Percentiles rank a stretch among this genome's conserved stretches.
Evolutionary conservation across 2,888 invertebrate species (phyloP).

Genomic region (Orthosia incerta): DNA sequence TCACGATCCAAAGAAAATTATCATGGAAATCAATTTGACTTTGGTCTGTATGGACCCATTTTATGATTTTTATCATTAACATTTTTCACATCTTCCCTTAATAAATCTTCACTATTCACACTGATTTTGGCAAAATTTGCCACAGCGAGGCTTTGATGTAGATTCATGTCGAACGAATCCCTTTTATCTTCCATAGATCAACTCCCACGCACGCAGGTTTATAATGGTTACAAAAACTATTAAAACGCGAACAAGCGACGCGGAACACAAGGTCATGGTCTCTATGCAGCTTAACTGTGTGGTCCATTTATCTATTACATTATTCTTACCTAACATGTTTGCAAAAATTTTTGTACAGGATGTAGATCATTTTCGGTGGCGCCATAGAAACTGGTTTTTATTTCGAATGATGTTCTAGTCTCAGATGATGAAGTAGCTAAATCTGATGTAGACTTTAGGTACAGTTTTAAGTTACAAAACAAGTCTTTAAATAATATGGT

Average conservation of each 20-base stretch:
- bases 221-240: slow-evolving; percentile 61
- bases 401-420: not conserved
- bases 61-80: not conserved
- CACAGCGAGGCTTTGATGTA: slow-evolving; percentile 40
- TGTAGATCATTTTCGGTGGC: slow-evolving; percentile 16
- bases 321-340: slow-evolving; percentile 18
- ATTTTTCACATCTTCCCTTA: not conserved
- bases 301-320: slow-evolving; percentile 31
- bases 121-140: slow-evolving; percentile 19
- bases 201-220: slow-evolving; percentile 61
- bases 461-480: not conserved
- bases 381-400: slow-evolving; percentile 4
- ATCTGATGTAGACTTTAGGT: not conserved
- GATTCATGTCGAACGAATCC: slow-evolving; percentile 45
- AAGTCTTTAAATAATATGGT: not conserved
- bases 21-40: not conserved
- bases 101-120: not conserved
- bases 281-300: slow-evolving; percentile 50
- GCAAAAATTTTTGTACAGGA: slow-evolving; percentile 18
- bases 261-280: slow-evolving; percentile 61
- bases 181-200: slow-evolving; percentile 62
- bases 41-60: not conserved
- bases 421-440: not conserved
- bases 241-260: slow-evolving; percentile 55
- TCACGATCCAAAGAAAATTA: not conserved